Evolutionary conservation across 2,797 vertebrate species (phyloP).

Genomic region (Gallinago solitaria): DNA sequence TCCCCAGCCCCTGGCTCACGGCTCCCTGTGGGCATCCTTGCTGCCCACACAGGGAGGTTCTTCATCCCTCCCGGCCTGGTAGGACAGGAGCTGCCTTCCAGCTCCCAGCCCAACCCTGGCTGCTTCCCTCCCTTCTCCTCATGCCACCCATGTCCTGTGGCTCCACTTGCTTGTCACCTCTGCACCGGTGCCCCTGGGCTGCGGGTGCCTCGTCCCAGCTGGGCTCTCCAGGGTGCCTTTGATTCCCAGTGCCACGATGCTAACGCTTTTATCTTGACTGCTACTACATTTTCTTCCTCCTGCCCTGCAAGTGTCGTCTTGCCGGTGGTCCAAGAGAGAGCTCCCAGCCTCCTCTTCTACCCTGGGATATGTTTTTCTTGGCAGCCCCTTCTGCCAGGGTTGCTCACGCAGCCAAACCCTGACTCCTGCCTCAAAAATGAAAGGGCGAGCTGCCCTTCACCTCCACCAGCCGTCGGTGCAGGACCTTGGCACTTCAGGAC

Average conservation of each 20-base stretch:
- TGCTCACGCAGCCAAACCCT: rapidly evolving
- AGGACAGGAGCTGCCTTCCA: neutral
- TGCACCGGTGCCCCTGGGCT: neutral
- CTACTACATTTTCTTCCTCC: neutral
- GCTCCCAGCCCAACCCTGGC: neutral
- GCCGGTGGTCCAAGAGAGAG: neutral
- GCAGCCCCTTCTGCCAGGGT: neutral
- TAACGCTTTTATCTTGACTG: neutral
- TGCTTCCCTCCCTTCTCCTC: neutral
- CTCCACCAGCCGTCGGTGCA: rapidly evolving
- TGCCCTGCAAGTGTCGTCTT: neutral
- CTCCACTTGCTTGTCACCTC: neutral
- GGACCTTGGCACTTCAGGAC: neutral
- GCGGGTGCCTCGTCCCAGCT: neutral
- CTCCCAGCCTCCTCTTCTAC: neutral
- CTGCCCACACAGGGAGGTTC: neutral
- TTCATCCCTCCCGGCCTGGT: rapidly evolving
- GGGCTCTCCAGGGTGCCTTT: neutral
- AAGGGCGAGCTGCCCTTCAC: neutral
- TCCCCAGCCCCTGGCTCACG: neutral
- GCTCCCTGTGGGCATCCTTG: neutral
- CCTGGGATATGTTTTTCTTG: neutral
- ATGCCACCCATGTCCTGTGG: neutral
- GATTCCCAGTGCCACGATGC: neutral
- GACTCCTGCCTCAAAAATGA: neutral